phyloP scores from a whole-genome alignment of 2,888 invertebrate genomes.

The Autographa pulchrina region DNA sequence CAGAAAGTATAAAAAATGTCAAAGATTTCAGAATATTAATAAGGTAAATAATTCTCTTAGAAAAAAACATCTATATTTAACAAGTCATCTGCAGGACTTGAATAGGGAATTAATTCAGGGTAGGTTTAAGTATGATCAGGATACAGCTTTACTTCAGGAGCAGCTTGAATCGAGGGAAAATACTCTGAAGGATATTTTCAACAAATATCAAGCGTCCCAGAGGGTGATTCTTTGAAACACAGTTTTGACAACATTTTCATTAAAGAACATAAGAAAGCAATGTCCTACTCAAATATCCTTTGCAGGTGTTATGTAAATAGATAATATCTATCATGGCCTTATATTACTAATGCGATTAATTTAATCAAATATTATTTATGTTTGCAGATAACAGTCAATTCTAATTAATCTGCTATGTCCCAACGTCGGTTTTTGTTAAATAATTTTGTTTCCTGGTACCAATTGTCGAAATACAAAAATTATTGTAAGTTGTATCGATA shows the following conservation, averaged over 20 bases:
- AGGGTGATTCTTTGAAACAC: constrained; percentile 4
- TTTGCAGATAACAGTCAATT: constrained; percentile 23
- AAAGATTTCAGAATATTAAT: too few relatives aligned
- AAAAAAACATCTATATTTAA: too few relatives aligned
- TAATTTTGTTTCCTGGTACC: constrained; percentile 3
- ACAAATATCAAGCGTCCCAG: too few relatives aligned
- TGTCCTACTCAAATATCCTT: constrained; percentile 5
- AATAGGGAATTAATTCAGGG: too few relatives aligned
- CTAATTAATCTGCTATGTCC: constrained; percentile 23
- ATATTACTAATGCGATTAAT: not conserved
- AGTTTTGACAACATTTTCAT: constrained; percentile 2
- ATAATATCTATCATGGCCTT: constrained; percentile 16
- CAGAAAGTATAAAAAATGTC: too few relatives aligned
- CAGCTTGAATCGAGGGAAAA: too few relatives aligned
- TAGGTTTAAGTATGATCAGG: too few relatives aligned
- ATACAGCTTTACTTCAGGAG: too few relatives aligned
- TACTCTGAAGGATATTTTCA: too few relatives aligned
- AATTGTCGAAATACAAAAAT: constrained; percentile 8
- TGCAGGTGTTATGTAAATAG: constrained; percentile 8
- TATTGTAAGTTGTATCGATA: constrained; percentile 6
- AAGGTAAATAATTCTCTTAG: too few relatives aligned
- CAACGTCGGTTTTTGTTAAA: constrained; percentile 7
- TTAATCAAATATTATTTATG: not conserved
- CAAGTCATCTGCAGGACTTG: too few relatives aligned
- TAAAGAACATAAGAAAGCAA: constrained; percentile 12